Evolutionary conservation across 2,113 vertebrate genomes (phyloP).

Genomic region (Corydoras maculifer): DNA sequence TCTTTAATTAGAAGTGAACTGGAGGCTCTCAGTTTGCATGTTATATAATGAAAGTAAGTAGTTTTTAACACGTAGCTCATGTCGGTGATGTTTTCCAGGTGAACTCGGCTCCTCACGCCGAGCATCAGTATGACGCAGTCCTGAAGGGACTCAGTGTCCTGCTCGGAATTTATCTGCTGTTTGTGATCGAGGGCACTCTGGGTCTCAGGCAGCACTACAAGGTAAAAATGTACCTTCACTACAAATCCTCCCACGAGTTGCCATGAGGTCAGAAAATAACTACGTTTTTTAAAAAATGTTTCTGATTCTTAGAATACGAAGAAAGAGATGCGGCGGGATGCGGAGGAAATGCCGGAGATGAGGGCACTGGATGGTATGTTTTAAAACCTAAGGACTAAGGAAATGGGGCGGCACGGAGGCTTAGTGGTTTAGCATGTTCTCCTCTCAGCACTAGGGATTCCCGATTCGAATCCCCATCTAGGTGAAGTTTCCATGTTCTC

Average conservation of each 20-base stretch:
- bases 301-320: slow-evolving; percentile 23
- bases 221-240: slow-evolving; percentile 17
- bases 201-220: slow-evolving; percentile 45
- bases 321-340: slow-evolving; percentile 26
- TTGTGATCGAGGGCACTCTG: slow-evolving; percentile 65
- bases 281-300: background rate
- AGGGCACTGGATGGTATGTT: slow-evolving; percentile 31
- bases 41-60: too few species aligned
- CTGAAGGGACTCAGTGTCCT: slow-evolving; percentile 64
- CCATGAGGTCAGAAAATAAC: background rate
- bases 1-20: too few species aligned
- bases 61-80: background rate
- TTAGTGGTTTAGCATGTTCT: too few species aligned
- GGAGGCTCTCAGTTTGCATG: too few species aligned
- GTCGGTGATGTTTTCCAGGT: slow-evolving; percentile 50
- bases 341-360: slow-evolving; percentile 22
- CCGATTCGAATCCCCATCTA: too few species aligned
- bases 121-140: slow-evolving; percentile 49
- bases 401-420: background rate
- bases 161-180: slow-evolving; percentile 69
- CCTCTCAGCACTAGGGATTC: too few species aligned
- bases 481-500: too few species aligned
- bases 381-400: background rate
- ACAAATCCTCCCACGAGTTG: too few species aligned
- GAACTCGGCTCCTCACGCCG: slow-evolving; percentile 44